These are phyloP conservation scores for Aldabrachelys gigantea DNA, from an alignment of 2,113 vertebrate genomes.

Conservation along the genomic window DNA sequence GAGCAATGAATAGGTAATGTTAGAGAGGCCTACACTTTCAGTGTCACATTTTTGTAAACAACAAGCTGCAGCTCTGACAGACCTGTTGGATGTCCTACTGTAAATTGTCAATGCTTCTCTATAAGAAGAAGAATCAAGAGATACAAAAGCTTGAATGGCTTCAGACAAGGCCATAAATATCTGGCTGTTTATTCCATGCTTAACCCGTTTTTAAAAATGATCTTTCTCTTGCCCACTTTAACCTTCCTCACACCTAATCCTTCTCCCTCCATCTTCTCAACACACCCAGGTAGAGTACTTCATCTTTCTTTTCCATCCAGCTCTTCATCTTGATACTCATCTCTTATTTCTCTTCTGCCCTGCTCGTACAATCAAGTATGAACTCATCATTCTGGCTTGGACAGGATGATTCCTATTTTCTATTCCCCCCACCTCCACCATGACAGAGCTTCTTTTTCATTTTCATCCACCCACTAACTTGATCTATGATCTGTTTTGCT, in stretches of 20 bases:
- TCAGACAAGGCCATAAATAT: not conserved
- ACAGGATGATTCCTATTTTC: not conserved
- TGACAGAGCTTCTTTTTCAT: not conserved
- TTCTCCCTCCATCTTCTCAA: not conserved
- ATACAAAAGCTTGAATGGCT: not conserved
- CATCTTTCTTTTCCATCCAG: not conserved
- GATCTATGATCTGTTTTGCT: not conserved
- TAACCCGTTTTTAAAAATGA: not conserved
- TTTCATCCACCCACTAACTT: not conserved
- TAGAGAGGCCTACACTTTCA: conserved; percentile 31
- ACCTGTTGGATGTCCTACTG: not conserved
- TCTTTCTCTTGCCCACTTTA: not conserved
- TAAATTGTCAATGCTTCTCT: not conserved
- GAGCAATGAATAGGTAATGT: conserved; percentile 13
- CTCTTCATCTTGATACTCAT: not conserved
- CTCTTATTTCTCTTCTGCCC: not conserved
- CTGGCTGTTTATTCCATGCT: not conserved
- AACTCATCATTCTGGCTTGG: not conserved
- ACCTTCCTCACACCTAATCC: not conserved
- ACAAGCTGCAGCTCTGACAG: not conserved
- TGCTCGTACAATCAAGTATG: not conserved
- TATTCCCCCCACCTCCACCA: not conserved
- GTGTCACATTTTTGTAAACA: not conserved
- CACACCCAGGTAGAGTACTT: not conserved
- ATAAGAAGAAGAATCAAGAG: not conserved